Conservation (phyloP, 2,113 vertebrate species). For the Cariama cristata region DNA sequence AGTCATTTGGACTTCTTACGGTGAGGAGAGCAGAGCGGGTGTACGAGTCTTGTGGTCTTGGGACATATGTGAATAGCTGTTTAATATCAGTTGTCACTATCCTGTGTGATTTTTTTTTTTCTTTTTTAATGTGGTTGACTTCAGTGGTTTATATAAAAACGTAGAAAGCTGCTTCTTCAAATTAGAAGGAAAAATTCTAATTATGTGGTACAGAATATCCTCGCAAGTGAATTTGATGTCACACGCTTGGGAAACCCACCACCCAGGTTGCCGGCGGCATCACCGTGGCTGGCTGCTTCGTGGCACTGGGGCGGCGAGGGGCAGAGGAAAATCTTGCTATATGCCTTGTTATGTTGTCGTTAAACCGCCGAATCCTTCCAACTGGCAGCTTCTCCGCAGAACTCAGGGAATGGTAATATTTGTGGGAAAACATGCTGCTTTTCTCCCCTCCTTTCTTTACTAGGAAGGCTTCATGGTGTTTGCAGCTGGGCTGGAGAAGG, state of each 20-base stretch:
- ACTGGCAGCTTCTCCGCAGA: not conserved
- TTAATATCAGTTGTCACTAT: constrained; percentile 40
- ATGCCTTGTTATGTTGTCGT: not conserved
- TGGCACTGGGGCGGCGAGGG: not conserved
- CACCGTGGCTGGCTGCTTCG: not conserved
- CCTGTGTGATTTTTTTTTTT: not conserved
- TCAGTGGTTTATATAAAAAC: not conserved
- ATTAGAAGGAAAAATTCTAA: not conserved
- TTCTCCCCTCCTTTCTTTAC: not conserved
- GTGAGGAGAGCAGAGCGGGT: not conserved
- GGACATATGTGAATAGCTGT: constrained; percentile 45
- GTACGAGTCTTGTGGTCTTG: not conserved
- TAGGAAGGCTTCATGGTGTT: rapidly evolving
- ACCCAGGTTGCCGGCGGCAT: not conserved
- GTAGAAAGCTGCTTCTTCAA: not conserved
- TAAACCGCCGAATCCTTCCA: not conserved
- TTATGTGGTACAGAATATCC: not conserved
- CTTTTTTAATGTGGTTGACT: constrained; percentile 19
- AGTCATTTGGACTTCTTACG: constrained; percentile 34
- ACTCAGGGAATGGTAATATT: not conserved
- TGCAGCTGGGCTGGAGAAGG: not conserved
- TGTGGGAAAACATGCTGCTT: not conserved
- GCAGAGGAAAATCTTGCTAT: not conserved
- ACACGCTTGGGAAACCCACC: not conserved
- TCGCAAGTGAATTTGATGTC: not conserved